These are phyloP conservation scores for Strigamia crassipes DNA, from an alignment of 2,888 invertebrate species.

Conservation along the genomic window DNA sequence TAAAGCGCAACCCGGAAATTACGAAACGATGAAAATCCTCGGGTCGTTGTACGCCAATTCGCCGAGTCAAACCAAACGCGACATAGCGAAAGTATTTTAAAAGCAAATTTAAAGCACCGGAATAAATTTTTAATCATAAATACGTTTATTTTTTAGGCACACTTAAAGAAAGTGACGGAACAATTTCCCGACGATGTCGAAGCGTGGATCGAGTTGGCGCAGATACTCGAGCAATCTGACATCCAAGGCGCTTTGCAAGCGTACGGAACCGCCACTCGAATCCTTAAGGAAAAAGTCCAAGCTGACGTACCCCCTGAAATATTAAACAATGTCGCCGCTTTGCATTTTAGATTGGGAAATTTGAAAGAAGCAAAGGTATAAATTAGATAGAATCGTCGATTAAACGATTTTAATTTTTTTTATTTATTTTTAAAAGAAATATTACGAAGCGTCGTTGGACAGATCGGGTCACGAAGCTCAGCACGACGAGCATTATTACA, in stretches of 20 bases:
- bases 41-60: conserved; percentile 90
- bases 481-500: conserved; percentile 93
- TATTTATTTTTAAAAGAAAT: conserved; percentile 57
- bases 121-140: too few species aligned
- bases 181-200: conserved; percentile 98
- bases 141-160: conserved; percentile 64
- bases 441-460: conserved; percentile 80
- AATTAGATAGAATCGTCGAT: neutral
- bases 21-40: conserved; percentile 99
- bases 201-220: conserved; percentile 98
- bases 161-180: conserved; percentile 89
- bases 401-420: conserved; percentile 26
- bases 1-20: conserved; percentile 95
- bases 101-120: neutral
- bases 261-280: conserved; percentile 89
- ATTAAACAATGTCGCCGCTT: conserved; percentile 92
- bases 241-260: conserved; percentile 81
- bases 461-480: conserved; percentile 80
- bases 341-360: conserved; percentile 83
- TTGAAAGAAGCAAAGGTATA: conserved; percentile 75
- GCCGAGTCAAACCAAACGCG: conserved; percentile 83
- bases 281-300: conserved; percentile 88
- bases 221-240: conserved; percentile 95
- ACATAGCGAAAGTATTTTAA: conserved; percentile 72
- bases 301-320: conserved; percentile 97